Base-by-base conservation (phyloP, 2,888 invertebrate genomes). In the Deilephila elpenor region DNA sequence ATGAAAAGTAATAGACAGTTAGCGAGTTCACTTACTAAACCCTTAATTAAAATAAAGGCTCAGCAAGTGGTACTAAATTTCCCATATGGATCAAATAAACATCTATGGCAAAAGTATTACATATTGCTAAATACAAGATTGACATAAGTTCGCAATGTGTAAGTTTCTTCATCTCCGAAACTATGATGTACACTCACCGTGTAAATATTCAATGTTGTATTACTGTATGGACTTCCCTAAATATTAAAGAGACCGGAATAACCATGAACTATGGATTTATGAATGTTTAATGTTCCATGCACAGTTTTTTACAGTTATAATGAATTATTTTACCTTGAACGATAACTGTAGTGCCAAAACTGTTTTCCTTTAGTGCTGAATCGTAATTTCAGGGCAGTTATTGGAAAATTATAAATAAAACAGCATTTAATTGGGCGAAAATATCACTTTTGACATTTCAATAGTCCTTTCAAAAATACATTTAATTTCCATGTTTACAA, bases 221-320 rank as follows among this genome's bases (percentile, higher is more conserved):
- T n/a, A 56, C 56, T 56, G 19, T 56, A 56, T n/a, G 56, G 6
- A 56, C 6, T 56, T 56, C 17, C 17, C 56, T 56, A 17, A 56
- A 56, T 56, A 34, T 3, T 34, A 8, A 34, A n/a, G n/a, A 37
- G 56, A 56, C 56, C 56, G 56, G 56, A 62, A 62, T 62, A 62
- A 25, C 44, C 44, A 67, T 67, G 25, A 67, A 67, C 44, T 64
- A 20, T 44, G 64, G 6, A 61, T n/a, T 56, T 56, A n/a, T 56
- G 56, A 56, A 56, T 56, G 17, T 56, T 56, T 6, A 56, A 19
- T 56, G 1, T 17, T n/a, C 56, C 17, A 56, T 56, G 19, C 7
- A 17, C 56, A 0, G 19, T 56, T 56, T 4, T 5, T 56, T 56
- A 5, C n/a, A n/a, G 5, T 56, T n/a, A 56, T 1, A n/a, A 56